Base-by-base conservation (phyloP, 2,888 invertebrate species). In the Harpalus rubripes region DNA sequence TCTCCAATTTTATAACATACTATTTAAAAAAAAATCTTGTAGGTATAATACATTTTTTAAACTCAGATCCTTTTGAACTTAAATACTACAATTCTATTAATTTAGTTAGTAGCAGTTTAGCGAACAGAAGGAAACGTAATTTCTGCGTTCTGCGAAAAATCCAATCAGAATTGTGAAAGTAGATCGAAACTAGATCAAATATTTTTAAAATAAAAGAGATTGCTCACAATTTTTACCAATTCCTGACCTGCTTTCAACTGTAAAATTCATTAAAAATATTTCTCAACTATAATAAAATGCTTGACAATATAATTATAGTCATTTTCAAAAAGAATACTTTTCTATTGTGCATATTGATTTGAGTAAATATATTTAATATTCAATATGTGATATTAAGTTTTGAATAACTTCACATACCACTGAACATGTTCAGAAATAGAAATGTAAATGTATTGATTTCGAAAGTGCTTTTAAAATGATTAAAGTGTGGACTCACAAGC, bases 181-280 rank as follows among this genome's bases (percentile, higher is more conserved):
- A 7, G n/a, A 56, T 56, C 18, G n/a, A 15, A 59, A 59, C 59
- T 59, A 59, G 59, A 15, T 16, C 59, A 18, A 59, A 59, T 59
- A 59, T 59, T 59, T 59, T 59, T 16, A 59, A 59, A 59, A 59
- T 59, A 59, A 59, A 59, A 18, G 59, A 59, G 59, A 16, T 59
- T 59, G 59, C 56, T 15, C n/a, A n/a, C 6, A 18, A 15, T 59
- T 59, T 59, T 15, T 15, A 59, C 59, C 18, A 59, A 59, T 16
- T 59, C 59, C 59, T 59, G 59, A 59, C 59, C 59, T 59, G 59
- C n/a, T 16, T 59, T 59, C n/a, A 59, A n/a, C 15, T 52, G 12
- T 12, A 52, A 52, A 52, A 10, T 52, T 52, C 8, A 52, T 52
- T 12, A 52, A 12, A 52, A 52, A 52, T 10, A 52, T 52, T 52